Evolutionary conservation across 23 tunicate genomes (phyloP).

Genomic region (Ascidia mentula): DNA sequence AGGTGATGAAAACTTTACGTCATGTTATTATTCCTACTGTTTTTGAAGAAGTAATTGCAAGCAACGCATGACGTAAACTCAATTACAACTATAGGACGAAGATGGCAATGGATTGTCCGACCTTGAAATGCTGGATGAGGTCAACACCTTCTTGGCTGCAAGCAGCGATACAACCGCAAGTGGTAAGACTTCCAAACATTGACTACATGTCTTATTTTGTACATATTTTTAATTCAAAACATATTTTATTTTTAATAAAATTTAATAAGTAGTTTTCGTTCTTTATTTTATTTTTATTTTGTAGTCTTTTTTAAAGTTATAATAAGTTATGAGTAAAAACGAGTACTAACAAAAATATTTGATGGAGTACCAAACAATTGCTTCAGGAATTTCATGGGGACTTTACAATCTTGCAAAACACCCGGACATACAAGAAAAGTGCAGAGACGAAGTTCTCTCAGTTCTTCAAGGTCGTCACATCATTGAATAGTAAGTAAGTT

Average conservation of each 20-base stretch:
- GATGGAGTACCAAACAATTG: too few species aligned
- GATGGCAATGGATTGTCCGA: conserved; percentile 52
- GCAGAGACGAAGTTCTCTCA: conserved; percentile 36
- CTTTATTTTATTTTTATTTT: not conserved
- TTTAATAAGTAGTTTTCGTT: too few species aligned
- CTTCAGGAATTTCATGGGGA: conserved; percentile 46
- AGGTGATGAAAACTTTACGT: not conserved
- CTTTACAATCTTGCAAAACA: conserved; percentile 45
- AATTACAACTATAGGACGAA: conserved; percentile 13
- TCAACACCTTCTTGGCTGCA: conserved; percentile 68
- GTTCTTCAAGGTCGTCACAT: conserved; percentile 26
- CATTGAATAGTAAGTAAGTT: conserved; percentile 41
- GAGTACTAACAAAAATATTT: too few species aligned
- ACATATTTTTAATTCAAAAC: too few species aligned
- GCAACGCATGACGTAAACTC: too few species aligned
- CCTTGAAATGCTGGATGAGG: conserved; percentile 52
- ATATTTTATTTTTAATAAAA: too few species aligned
- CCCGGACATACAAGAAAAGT: conserved; percentile 50
- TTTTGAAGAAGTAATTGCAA: too few species aligned
- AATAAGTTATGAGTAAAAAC: too few species aligned
- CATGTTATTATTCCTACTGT: too few species aligned
- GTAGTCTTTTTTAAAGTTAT: too few species aligned
- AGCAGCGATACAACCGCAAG: conserved; percentile 77
- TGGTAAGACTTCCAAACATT: too few species aligned
- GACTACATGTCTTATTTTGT: too few species aligned